Evolutionary conservation across 2,113 vertebrate species (phyloP), one percentile per base, ranked within the genome.

Genomic region (Prunella fulvescens): DNA sequence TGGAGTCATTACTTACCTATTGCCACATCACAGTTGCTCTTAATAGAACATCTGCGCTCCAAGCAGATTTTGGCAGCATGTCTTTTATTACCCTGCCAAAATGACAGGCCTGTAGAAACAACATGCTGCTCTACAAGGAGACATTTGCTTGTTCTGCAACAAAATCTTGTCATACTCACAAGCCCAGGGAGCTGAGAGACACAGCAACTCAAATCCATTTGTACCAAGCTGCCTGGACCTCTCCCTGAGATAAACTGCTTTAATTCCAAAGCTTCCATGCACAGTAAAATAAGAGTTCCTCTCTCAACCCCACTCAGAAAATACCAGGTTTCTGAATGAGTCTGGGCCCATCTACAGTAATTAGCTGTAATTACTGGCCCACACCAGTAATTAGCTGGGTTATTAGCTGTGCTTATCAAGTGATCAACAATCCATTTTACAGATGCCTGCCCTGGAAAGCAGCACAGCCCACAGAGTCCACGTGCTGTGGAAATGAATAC

Each of bases 401-500:
- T 37, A 73, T 28, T 24, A 45, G 39, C 29, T 78, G 29, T 25
- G 81, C 53, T 51, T 71, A 61, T 14, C 56, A 89, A 62, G 44
- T 5, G 16, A 64, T 62, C 33, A 74, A 11, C 10, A 64, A 69
- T 26, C 48, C 31, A n/a, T 66, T 82, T 94, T 14, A 69, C 7
- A n/a, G 56, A 69, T 0, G 67, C 20, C 50, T 69, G 50, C 19
- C 48, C 35, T 28, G n/a, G 33, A 42, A 65, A 37, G 72, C 50
- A 82, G 42, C 31, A 51, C 10, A 54, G 58, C 67, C 15, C 1
- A 3, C 19, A 5, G 69, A 37, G 47, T 26, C 16, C 7, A 3
- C 0, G 1, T 19, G n/a, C 12, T 47, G 42, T 23, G 2, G 0
- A 53, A 88, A 35, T 26, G 12, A 40, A 24, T 8, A 18, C 3